Conservation (phyloP, 2,797 vertebrate species). For the Picus viridis region DNA sequence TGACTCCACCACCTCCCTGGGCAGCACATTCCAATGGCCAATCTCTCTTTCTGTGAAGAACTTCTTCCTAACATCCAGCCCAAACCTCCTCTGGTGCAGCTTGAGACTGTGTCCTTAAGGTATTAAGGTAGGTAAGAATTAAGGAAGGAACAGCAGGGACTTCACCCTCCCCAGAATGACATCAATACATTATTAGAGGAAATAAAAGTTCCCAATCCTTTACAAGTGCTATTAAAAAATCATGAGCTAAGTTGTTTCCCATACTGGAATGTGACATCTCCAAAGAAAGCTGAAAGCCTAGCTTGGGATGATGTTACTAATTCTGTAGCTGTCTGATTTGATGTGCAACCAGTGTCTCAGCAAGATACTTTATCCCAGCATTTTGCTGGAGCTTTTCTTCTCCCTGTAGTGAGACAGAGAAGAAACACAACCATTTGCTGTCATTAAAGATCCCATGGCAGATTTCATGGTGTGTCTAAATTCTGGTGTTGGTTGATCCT, state of each 20-base stretch:
- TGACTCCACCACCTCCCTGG: no score
- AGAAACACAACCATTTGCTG: neutral
- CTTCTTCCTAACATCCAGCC: no score
- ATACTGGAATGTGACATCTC: neutral
- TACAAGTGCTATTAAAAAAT: conserved; percentile 9
- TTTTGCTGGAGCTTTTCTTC: conserved; percentile 6
- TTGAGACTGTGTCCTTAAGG: no score
- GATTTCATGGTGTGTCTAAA: neutral
- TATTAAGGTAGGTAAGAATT: neutral
- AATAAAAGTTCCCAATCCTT: neutral
- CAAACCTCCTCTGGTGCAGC: no score
- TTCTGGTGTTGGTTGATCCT: neutral
- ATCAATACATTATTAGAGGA: neutral
- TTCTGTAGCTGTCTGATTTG: neutral
- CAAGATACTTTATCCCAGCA: neutral
- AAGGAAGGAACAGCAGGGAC: neutral
- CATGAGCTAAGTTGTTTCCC: neutral
- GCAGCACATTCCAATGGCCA: no score
- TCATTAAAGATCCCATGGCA: neutral
- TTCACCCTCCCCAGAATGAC: neutral
- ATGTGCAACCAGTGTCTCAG: neutral
- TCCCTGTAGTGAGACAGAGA: neutral
- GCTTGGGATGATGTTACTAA: conserved; percentile 27
- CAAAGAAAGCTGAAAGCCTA: neutral
- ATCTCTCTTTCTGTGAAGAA: no score